Base-by-base conservation (phyloP, 2,797 vertebrate genomes). In the Rhinichthys osculus region DNA sequence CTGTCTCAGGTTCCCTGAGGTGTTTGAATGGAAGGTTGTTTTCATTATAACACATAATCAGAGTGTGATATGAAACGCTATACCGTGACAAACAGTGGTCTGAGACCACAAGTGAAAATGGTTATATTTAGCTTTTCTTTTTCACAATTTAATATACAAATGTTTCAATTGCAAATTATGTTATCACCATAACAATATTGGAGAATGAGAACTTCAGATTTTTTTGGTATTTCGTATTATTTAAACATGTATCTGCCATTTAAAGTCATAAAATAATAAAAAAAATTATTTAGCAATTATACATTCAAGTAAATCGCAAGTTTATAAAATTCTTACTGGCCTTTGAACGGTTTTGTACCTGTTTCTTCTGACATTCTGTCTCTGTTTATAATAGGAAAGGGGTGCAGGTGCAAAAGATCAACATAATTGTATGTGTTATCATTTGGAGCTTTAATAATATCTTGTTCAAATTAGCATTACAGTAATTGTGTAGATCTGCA, bases 1-100 rank as follows among this genome's bases (percentile, higher is more conserved):
- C 69, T 21, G 38, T 73, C 33, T 69, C 62, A 42, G 38, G 38
- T 62, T 80, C 47, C 7, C n/a, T 40, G 35, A 78, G 73, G 44
- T 70, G 35, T 44, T 69, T 78, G 47, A 59, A 76, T 14, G 64
- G 33, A 84, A 54, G 64, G 62, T 54, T 85, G 83, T 78, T 78
- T 78, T 78, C 40, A 78, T 57, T 70, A 42, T 47, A 69, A 77
- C 44, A 83, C 82, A 84, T 76, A 77, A 78, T 78, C 23, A 78
- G 38, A 71, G 64, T 78, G 64, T 71, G 73, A 85, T 47, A 59
- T 69, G 38, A 70, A 78, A 78, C 50, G 17, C n/a, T 7, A 27
- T 27, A 50, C 42, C 5, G 10, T 84, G 47, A 69, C 59, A 52
- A 50, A 66, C 33, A 54, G 30, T 35, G 30, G 23, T 66, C 78